A percentile compares a stretch with the other conserved stretches of the same genome.
These are phyloP conservation scores for Strigamia transsilvanica DNA, from an alignment of 2,888 invertebrate species.

Conservation along the genomic window DNA sequence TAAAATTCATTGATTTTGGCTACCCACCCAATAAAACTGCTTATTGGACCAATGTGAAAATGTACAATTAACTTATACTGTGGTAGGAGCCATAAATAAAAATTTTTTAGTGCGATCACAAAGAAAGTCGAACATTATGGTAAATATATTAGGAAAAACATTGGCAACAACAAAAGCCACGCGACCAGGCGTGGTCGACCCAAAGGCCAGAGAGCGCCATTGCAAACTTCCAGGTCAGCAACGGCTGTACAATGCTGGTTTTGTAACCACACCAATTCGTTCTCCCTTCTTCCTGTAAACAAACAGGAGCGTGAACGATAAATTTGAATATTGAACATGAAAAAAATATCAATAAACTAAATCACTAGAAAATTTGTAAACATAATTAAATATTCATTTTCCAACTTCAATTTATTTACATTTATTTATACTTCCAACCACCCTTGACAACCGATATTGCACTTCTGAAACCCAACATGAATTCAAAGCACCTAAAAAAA, in stretches of 20 bases:
- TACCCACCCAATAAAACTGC: too few species aligned
- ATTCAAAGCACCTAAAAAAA: neutral
- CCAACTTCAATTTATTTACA: neutral
- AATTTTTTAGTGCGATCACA: too few species aligned
- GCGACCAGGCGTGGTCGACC: conserved; percentile 46
- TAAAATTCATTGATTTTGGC: too few species aligned
- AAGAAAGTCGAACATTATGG: neutral
- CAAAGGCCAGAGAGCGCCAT: conserved; percentile 39
- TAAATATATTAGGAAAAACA: conserved; percentile 34
- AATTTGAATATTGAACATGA: neutral
- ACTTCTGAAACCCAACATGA: neutral
- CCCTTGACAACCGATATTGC: neutral
- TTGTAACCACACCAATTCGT: conserved; percentile 33
- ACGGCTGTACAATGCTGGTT: conserved; percentile 37
- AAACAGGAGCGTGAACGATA: conserved; percentile 4
- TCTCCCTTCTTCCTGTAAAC: conserved; percentile 42
- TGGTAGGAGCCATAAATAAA: neutral
- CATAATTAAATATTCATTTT: neutral
- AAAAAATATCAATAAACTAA: conserved; percentile 23
- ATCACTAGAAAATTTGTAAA: neutral
- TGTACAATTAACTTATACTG: too few species aligned
- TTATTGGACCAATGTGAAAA: too few species aligned
- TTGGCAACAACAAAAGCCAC: conserved; percentile 42
- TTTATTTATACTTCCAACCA: neutral
- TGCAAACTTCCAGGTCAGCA: conserved; percentile 48